Base-by-base conservation (phyloP, 2,113 vertebrate species). In the Athene noctua region DNA sequence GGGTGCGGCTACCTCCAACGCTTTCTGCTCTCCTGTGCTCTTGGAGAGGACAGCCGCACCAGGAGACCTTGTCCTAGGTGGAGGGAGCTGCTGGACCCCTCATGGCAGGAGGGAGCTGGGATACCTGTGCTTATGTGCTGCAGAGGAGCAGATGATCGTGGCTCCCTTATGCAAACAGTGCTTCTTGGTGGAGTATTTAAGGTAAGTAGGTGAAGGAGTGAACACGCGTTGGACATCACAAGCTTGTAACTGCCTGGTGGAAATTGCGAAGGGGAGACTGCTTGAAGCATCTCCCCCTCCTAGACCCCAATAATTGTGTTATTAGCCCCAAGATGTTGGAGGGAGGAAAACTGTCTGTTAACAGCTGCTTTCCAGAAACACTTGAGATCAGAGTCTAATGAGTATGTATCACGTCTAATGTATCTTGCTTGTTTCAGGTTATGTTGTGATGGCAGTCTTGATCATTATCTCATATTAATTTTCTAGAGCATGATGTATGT, bases 381-480 rank as follows among this genome's bases (percentile, higher is more conserved):
- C 32, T 94, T 46, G 55, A 93, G 90, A 92, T 90, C 68, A 67
- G 74, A 78, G 63, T 52, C 75, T 65, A 73, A 63, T 8, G 62
- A 78, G 89, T 32, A 3, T 70, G 47, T 75, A 94, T 95, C 95
- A 96, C 83, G 77, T 78, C 80, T 65, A 22, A 9, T 78, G 77
- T 91, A 88, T 80, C 75, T 94, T 78, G 73, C 84, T 96, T 89
- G 90, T 96, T 95, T 93, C 90, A 66, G 83, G 86, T 95, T 96
- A 80, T 91, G 79, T 97, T 92, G 74, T 93, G 94, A 96, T 94
- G 91, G 96, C 93, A 95, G 94, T 75, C 78, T 38, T 90, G 96
- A 96, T 97, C 77, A 9, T 79, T 97, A 96, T 96, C 96, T 97
- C 63, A 47, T 92, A 92, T 94, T 97, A 96, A 96, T 97, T 96